Base-by-base conservation (phyloP, 2,113 vertebrate genomes). In the Cyphomyrus plagiostoma region DNA sequence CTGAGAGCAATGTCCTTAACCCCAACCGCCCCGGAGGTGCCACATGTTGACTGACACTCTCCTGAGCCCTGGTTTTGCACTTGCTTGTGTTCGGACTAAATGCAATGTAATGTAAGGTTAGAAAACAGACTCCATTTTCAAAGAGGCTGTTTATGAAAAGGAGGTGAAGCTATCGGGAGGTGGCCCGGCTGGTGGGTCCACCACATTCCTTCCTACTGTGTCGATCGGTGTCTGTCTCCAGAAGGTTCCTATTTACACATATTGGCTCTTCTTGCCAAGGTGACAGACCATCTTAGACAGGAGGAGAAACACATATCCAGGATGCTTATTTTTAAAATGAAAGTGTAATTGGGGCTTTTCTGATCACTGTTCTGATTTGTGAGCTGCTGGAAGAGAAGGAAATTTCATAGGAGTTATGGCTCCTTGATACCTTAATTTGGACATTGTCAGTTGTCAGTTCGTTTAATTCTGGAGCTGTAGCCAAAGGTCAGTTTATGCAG, bases 281-380 rank as follows among this genome's bases (percentile, higher is more conserved):
- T 42, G 74, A 77, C 35, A 39, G 74, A 77, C 42, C 26, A 39
- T 88, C 87, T 88, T 85, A 56, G 62, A 90, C 39, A 74, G 48
- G n/a, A 77, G 35, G 49, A 85, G 84, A 39, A 42, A 88, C 15
- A 83, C 30, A 17, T 10, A 86, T 86, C 53, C 56, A 89, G 53
- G 39, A 15, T 35, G 3, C 58, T 74, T 26, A 8, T 80, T 89
- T 53, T 70, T 49, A 23, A 90, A 89, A 88, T 89, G 49, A 77
- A 48, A 62, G 62, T 58, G 53, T 88, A 58, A 26, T 80, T 83
- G 87, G 90, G 90, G 53, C 56, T 85, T 26, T 70, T 30, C 35
- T 86, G 30, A 86, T 39, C 35, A 82, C 87, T 21, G 8, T 26
- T 89, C 58, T 84, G 80, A 89, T 86, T 66, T 88, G 77, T 83